Percentiles rank a stretch among this genome's conserved stretches.
phyloP scores from a whole-genome alignment of 2,888 invertebrate genomes.

The Netelia inedita region DNA sequence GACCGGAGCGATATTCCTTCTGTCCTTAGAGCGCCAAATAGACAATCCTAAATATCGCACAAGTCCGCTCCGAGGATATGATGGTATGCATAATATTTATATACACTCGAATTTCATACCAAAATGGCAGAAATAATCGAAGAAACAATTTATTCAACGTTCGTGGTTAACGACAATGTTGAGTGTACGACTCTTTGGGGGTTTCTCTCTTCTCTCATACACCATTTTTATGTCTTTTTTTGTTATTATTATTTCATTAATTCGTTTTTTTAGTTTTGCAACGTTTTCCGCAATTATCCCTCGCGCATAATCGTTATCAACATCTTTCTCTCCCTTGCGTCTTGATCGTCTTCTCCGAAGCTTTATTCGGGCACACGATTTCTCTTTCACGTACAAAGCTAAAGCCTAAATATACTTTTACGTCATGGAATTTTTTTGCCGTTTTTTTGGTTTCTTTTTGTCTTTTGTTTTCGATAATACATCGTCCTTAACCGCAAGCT shows the following conservation, averaged over 20 bases:
- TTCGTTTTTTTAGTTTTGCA: conserved; percentile 33
- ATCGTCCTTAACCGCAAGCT: conserved; percentile 71
- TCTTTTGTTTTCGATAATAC: conserved; percentile 70
- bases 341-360: conserved; percentile 44
- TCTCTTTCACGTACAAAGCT: conserved; percentile 79
- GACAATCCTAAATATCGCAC: conserved; percentile 78
- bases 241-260: conserved; percentile 48
- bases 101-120: conserved; percentile 70
- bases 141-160: conserved; percentile 71
- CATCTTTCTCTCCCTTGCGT: conserved; percentile 38
- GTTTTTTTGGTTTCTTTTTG: conserved; percentile 42
- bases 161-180: conserved; percentile 44
- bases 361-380: conserved; percentile 60
- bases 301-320: conserved; percentile 41
- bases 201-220: conserved; percentile 18
- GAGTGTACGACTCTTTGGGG: conserved; percentile 15
- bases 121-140: conserved; percentile 80
- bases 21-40: conserved; percentile 9
- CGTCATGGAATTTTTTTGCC: conserved; percentile 68
- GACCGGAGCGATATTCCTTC: conserved; percentile 21
- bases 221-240: conserved; percentile 43
- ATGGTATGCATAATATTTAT: conserved; percentile 66
- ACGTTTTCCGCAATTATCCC: conserved; percentile 33
- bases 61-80: conserved; percentile 73
- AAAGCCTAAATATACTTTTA: conserved; percentile 78